These are phyloP conservation scores for Dicentrarchus labrax DNA, from an alignment of 2,113 vertebrate genomes.

Conservation along the genomic window DNA sequence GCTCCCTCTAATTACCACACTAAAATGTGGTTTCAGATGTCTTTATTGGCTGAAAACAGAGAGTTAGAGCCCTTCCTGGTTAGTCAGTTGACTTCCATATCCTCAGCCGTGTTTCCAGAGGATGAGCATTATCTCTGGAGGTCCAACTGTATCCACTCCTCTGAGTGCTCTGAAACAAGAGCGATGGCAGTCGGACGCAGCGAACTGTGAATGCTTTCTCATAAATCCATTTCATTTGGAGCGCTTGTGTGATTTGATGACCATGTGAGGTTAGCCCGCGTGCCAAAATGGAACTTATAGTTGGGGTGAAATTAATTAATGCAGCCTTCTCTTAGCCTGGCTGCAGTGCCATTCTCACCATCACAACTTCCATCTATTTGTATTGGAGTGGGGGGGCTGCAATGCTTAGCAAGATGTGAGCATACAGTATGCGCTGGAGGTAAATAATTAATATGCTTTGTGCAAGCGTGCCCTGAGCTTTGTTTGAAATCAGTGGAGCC, in stretches of 20 bases:
- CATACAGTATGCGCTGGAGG: constrained; percentile 50
- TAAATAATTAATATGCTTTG: constrained; percentile 80
- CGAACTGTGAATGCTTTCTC: constrained; percentile 24
- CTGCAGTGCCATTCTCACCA: constrained; percentile 14
- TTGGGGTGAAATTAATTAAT: constrained; percentile 40
- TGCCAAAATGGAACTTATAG: constrained; percentile 43
- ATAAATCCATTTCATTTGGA: constrained; percentile 51
- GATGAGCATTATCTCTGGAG: constrained; percentile 16
- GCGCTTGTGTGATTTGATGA: constrained; percentile 55
- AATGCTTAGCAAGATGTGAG: constrained; percentile 62
- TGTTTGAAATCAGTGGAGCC: constrained; percentile 75
- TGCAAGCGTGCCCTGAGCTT: constrained; percentile 56
- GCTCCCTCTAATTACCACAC: neutral
- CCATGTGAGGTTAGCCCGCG: constrained; percentile 15
- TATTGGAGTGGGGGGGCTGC: constrained; percentile 4
- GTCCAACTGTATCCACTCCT: constrained; percentile 10
- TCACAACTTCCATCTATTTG: constrained; percentile 36
- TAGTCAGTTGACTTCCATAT: too few relatives aligned
- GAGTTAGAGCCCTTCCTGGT: too few relatives aligned
- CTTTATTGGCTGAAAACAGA: neutral
- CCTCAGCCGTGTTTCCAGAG: constrained; percentile 10
- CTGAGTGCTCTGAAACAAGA: constrained; percentile 32
- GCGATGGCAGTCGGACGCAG: neutral
- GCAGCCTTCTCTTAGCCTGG: constrained; percentile 14
- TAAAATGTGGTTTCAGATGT: neutral